A percentile compares a stretch with the other conserved stretches of the same genome.
Conservation (phyloP, 2,888 invertebrate species). For the Temnothorax ravouxi region DNA sequence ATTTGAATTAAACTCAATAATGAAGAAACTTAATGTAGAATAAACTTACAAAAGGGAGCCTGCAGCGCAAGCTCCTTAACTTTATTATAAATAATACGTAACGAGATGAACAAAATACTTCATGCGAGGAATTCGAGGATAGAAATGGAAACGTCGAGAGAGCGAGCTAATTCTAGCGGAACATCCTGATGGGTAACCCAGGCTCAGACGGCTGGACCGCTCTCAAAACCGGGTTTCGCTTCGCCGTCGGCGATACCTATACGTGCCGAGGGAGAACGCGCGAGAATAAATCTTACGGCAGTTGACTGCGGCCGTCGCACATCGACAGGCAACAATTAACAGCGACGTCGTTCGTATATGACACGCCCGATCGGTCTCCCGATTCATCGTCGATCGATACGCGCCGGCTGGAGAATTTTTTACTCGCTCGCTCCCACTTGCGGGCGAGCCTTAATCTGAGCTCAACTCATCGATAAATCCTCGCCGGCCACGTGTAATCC, state of each 20-base stretch:
- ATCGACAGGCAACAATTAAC: conserved; percentile 71
- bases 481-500: conserved; percentile 59
- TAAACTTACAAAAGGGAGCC: neutral
- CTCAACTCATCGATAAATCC: conserved; percentile 78
- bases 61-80: neutral
- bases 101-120: conserved; percentile 16
- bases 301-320: conserved; percentile 52
- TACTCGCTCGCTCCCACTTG: conserved; percentile 29
- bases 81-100: conserved; percentile 11
- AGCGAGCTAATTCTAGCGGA: conserved; percentile 43
- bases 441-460: conserved; percentile 66
- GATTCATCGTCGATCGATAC: conserved; percentile 69
- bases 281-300: conserved; percentile 68
- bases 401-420: conserved; percentile 58
- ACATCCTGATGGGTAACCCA: conserved; percentile 45
- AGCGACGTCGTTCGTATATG: conserved; percentile 62
- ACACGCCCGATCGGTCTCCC: conserved; percentile 65
- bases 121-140: neutral
- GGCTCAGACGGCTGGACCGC: conserved; percentile 14
- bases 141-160: conserved; percentile 10
- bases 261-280: neutral
- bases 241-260: conserved; percentile 37
- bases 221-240: conserved; percentile 23
- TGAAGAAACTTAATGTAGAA: neutral
- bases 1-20: neutral